A percentile compares a stretch with the other conserved stretches of the same genome.
Conservation (phyloP, 2,888 invertebrate genomes). For the Drosophila dives region DNA sequence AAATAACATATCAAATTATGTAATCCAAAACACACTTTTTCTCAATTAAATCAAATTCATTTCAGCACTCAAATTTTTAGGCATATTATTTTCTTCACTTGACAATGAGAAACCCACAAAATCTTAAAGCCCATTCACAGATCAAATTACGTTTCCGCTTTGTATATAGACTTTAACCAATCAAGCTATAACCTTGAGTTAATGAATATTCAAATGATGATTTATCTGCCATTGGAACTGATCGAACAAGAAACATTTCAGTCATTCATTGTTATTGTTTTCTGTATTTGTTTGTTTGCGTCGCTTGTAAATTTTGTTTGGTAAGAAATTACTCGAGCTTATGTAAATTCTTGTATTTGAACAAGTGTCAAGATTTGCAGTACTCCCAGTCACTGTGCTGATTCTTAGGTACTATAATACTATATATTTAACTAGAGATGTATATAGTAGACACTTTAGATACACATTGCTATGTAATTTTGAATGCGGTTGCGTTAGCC, state of each 20-base stretch:
- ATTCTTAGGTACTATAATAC: neutral
- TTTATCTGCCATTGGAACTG: neutral
- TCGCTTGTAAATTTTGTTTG: neutral
- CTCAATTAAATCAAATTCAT: neutral
- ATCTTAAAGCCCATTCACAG: neutral
- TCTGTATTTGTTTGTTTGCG: neutral
- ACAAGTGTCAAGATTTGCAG: constrained; percentile 12
- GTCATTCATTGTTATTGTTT: constrained; percentile 1
- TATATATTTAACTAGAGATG: neutral
- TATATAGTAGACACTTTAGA: constrained; percentile 6
- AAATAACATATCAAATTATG: neutral
- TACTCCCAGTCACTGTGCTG: neutral
- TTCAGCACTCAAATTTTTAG: neutral
- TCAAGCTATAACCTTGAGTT: constrained; percentile 13
- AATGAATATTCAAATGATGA: constrained; percentile 17
- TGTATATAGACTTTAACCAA: neutral
- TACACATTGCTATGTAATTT: constrained; percentile 28
- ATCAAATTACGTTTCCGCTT: neutral
- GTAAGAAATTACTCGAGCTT: neutral
- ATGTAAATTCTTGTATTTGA: constrained; percentile 20
- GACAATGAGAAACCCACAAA: neutral
- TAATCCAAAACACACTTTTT: neutral
- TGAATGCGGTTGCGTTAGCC: constrained; percentile 32
- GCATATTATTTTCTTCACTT: neutral
- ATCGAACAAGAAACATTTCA: neutral